Conservation (phyloP, 2,113 vertebrate genomes). For the Tychaedon coryphoeus region DNA sequence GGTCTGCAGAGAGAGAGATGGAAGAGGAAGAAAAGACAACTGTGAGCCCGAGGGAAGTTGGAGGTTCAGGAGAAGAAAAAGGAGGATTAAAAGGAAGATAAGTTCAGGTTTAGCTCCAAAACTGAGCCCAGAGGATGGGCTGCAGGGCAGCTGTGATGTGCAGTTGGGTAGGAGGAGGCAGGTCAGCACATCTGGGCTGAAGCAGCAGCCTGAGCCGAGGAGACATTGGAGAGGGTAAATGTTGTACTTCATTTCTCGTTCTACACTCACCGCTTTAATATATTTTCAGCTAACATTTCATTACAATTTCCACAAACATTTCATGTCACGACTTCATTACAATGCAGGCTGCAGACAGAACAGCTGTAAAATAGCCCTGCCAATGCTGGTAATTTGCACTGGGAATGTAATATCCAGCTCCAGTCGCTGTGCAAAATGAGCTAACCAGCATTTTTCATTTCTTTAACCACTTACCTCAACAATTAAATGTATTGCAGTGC, state of each 20-base stretch:
- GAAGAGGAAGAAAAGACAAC: background rate
- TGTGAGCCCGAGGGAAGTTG: background rate
- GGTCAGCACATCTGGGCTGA: background rate
- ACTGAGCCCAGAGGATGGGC: background rate
- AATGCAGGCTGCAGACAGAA: background rate
- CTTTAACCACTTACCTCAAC: constrained; percentile 44
- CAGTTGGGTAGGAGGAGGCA: rapidly evolving
- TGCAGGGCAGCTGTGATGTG: background rate
- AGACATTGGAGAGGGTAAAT: background rate
- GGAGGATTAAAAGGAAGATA: background rate
- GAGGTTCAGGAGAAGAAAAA: background rate
- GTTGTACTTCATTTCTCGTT: background rate
- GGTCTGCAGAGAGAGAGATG: background rate
- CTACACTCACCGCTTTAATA: background rate
- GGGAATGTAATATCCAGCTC: constrained; percentile 15
- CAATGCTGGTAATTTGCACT: constrained; percentile 30
- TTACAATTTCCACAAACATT: constrained; percentile 44
- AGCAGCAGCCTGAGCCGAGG: background rate
- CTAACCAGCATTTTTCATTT: constrained; percentile 33
- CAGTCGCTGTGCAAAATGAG: background rate
- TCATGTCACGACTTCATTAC: constrained; percentile 30
- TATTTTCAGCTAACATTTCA: constrained; percentile 59
- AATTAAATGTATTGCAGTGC: background rate
- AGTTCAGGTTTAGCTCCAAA: background rate
- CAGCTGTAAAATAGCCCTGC: constrained; percentile 54